Conservation (phyloP, 2,797 vertebrate species). For the Micrastur ruficollis region DNA sequence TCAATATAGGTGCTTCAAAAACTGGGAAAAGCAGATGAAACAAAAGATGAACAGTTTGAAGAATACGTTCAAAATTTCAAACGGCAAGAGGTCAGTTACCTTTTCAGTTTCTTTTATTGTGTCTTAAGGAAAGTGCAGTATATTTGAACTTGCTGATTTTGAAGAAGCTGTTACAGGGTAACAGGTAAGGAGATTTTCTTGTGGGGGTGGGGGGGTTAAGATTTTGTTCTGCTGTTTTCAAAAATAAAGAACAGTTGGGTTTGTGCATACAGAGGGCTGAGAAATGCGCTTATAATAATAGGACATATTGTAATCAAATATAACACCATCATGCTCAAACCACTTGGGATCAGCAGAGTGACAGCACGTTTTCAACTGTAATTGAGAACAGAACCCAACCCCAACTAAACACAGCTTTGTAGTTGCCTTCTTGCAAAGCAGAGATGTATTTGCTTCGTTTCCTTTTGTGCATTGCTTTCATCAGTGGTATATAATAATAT, state of each 20-base stretch:
- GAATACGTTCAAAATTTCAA: constrained; percentile 96
- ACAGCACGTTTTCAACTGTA: not conserved
- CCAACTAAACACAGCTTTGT: not conserved
- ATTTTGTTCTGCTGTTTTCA: not conserved
- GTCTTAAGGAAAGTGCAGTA: not conserved
- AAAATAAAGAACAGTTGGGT: not conserved
- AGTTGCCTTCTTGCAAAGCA: not conserved
- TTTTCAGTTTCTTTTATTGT: not conserved
- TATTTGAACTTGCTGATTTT: not conserved
- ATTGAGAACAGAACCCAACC: not conserved
- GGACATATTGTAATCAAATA: not conserved
- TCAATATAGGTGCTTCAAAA: constrained; percentile 88
- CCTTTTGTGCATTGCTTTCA: not conserved
- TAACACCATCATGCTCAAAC: not conserved
- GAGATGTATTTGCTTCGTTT: not conserved
- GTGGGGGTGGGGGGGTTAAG: not conserved
- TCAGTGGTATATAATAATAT: not conserved
- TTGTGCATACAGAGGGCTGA: not conserved
- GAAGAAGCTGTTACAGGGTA: not conserved
- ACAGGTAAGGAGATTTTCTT: not conserved
- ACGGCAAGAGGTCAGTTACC: constrained; percentile 87
- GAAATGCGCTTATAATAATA: not conserved
- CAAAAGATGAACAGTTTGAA: constrained; percentile 97
- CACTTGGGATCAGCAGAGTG: not conserved
- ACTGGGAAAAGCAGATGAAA: constrained; percentile 96